phyloP scores from a whole-genome alignment of 2,797 vertebrate species.

The Ceryle rudis region DNA sequence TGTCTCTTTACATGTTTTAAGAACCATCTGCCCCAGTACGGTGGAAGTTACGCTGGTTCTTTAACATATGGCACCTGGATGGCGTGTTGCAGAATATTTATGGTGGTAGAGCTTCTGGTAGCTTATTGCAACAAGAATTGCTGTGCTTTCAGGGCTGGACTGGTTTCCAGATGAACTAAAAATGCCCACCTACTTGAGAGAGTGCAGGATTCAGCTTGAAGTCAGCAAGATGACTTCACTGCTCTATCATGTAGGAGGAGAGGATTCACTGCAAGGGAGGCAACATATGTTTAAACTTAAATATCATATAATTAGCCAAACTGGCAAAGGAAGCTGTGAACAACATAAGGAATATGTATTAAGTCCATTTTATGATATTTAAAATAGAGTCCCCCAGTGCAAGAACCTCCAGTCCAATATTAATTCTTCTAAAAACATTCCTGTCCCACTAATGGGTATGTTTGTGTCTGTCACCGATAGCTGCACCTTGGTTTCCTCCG shows the following conservation, averaged over 20 bases:
- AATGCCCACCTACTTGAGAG: slow-evolving; percentile 31
- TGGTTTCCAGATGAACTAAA: not conserved
- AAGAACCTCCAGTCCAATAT: not conserved
- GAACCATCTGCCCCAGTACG: not conserved
- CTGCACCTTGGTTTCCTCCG: not conserved
- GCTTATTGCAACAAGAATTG: fast-evolving
- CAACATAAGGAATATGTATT: slow-evolving; percentile 59
- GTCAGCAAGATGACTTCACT: slow-evolving; percentile 64
- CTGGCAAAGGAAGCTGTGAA: slow-evolving; percentile 73
- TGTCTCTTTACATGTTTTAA: not conserved
- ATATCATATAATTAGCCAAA: slow-evolving; percentile 70
- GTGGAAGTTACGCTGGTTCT: not conserved
- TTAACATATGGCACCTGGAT: not conserved
- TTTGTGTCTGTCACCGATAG: not conserved
- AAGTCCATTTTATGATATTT: slow-evolving; percentile 52
- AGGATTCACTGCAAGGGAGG: slow-evolving; percentile 71
- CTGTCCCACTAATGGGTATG: not conserved
- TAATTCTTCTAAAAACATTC: not conserved
- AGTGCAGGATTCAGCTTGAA: slow-evolving; percentile 34
- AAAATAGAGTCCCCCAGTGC: not conserved
- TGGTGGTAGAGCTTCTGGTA: not conserved
- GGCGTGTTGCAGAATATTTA: not conserved
- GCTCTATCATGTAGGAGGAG: slow-evolving; percentile 67
- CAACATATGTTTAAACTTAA: slow-evolving; percentile 76
- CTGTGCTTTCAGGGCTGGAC: not conserved